These are phyloP conservation scores for Argyresthia albistria DNA, from an alignment of 2,888 invertebrate species.

Conservation along the genomic window DNA sequence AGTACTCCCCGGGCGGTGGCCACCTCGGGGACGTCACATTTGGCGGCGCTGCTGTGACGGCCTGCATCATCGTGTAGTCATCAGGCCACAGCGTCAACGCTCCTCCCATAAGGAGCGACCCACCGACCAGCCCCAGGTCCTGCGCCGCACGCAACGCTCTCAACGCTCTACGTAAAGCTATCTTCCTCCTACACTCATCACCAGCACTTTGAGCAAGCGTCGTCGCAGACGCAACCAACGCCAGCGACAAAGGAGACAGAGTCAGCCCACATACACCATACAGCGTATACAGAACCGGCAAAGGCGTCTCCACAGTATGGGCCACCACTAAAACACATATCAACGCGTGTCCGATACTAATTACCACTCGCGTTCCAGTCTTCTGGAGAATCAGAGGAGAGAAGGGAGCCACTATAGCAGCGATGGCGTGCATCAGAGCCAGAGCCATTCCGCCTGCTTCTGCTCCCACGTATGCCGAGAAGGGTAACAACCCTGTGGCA, in stretches of 20 bases:
- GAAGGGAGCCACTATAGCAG: conserved; percentile 70
- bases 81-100: conserved; percentile 66
- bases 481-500: conserved; percentile 76
- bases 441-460: conserved; percentile 76
- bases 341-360: conserved; percentile 64
- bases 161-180: conserved; percentile 48
- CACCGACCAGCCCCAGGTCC: conserved; percentile 54
- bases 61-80: conserved; percentile 49
- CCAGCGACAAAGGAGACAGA: conserved; percentile 71
- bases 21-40: conserved; percentile 48
- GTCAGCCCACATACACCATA: conserved; percentile 68
- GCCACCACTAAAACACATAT: conserved; percentile 74
- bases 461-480: conserved; percentile 61
- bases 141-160: conserved; percentile 58
- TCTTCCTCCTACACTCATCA: conserved; percentile 48
- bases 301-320: conserved; percentile 60
- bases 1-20: conserved; percentile 65
- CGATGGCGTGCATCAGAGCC: conserved; percentile 73
- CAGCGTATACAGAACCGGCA: conserved; percentile 42
- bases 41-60: conserved; percentile 41
- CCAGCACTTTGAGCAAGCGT: conserved; percentile 68
- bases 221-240: conserved; percentile 72
- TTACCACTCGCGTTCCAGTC: conserved; percentile 43
- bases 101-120: conserved; percentile 48
- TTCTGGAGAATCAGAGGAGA: conserved; percentile 56